Conservation (phyloP, 2,113 vertebrate species). For the Corvus moneduloides region DNA sequence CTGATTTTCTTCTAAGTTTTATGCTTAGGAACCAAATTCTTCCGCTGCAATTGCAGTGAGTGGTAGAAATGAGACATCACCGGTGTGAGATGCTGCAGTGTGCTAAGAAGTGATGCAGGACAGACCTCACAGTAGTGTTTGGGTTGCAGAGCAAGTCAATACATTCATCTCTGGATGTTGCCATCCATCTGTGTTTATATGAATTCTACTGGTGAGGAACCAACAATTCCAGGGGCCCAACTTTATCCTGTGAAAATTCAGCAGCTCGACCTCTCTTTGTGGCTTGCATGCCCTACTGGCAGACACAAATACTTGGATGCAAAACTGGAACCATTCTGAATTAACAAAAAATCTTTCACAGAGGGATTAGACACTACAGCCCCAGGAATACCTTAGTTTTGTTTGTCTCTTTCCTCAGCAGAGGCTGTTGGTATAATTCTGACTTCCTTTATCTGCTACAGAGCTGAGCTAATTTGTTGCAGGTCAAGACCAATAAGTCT, state of each 20-base stretch:
- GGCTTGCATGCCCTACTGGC: background rate
- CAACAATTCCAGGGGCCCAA: background rate
- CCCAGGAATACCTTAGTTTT: background rate
- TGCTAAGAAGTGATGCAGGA: background rate
- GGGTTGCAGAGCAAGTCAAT: background rate
- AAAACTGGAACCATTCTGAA: background rate
- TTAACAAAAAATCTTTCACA: background rate
- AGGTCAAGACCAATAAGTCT: background rate
- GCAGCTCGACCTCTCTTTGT: background rate
- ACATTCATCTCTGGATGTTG: background rate
- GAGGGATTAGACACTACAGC: background rate
- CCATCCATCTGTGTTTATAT: background rate
- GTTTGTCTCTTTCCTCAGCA: background rate
- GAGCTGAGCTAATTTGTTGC: background rate
- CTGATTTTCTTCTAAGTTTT: background rate
- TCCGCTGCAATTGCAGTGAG: background rate
- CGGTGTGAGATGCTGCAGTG: background rate
- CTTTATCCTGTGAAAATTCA: background rate
- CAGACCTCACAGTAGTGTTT: background rate
- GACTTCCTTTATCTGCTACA: background rate
- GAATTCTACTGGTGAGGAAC: background rate
- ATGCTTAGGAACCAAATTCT: background rate
- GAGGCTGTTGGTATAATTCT: background rate
- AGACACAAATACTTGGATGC: background rate
- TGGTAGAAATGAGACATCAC: background rate